Evolutionary conservation across 2,113 vertebrate species (phyloP).

Genomic region (Perognathus longimembris): DNA sequence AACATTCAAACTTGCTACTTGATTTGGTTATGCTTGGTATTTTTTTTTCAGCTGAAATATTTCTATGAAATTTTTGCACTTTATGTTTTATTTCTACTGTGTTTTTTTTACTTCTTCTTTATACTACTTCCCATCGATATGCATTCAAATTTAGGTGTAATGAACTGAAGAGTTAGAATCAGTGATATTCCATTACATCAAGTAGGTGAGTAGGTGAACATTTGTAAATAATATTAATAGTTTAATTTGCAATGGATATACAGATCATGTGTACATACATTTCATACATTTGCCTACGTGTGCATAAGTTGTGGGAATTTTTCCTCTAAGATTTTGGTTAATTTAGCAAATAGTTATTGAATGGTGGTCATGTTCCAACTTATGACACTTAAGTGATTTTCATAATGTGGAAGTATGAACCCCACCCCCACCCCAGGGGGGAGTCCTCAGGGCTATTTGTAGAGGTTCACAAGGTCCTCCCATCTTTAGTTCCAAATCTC

Average conservation of each 20-base stretch:
- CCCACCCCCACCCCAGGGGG: no score
- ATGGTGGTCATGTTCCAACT: neutral
- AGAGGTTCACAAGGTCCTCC: neutral
- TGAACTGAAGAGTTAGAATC: neutral
- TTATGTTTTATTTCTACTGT: neutral
- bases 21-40: constrained; percentile 12
- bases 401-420: neutral
- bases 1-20: constrained; percentile 43
- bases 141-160: constrained; percentile 29
- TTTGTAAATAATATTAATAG: constrained; percentile 44
- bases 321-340: constrained; percentile 4
- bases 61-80: constrained; percentile 13
- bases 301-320: neutral
- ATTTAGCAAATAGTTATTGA: neutral
- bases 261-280: neutral
- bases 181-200: neutral
- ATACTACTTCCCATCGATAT: neutral
- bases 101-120: constrained; percentile 16
- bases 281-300: neutral
- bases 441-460: neutral
- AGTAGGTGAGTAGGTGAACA: neutral
- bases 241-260: constrained; percentile 25
- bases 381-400: neutral
- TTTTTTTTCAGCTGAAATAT: constrained; percentile 5
- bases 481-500: neutral